phyloP scores from a whole-genome alignment of 2,888 invertebrate genomes.

The Platycheirus albimanus region DNA sequence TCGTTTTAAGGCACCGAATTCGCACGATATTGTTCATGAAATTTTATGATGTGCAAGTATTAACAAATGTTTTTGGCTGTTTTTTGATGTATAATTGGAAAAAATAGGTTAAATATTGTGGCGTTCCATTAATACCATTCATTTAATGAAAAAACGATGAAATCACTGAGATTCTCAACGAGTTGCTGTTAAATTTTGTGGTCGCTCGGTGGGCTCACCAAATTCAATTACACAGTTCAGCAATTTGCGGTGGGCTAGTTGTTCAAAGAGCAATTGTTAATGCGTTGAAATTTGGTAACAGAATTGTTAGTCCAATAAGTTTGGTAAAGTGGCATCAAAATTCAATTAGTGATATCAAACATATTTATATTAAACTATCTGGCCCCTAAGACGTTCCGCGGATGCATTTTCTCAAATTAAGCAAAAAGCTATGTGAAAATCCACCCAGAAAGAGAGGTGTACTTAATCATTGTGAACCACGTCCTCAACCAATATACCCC shows the following conservation, averaged over 20 bases:
- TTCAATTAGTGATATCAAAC: no score
- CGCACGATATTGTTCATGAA: not conserved
- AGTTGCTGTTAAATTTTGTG: slow-evolving; percentile 5
- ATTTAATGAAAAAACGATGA: not conserved
- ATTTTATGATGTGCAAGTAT: not conserved
- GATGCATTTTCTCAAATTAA: no score
- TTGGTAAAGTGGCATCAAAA: no score
- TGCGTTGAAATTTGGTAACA: no score
- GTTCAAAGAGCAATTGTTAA: not conserved
- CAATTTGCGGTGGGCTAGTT: not conserved
- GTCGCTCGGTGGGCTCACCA: not conserved
- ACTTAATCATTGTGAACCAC: no score
- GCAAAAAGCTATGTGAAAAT: no score
- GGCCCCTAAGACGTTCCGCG: no score
- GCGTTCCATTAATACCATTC: not conserved
- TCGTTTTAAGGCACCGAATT: slow-evolving; percentile 19
- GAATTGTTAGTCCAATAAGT: no score
- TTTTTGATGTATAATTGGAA: not conserved
- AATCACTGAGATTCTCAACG: not conserved
- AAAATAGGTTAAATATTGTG: not conserved
- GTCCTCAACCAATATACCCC: no score
- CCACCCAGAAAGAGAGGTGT: no score
- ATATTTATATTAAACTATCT: no score
- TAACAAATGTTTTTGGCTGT: not conserved
- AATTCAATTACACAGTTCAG: not conserved